These are phyloP conservation scores for Neolamprologus sp. DNA, from an alignment of 2,113 vertebrate genomes.

Conservation along the genomic window DNA sequence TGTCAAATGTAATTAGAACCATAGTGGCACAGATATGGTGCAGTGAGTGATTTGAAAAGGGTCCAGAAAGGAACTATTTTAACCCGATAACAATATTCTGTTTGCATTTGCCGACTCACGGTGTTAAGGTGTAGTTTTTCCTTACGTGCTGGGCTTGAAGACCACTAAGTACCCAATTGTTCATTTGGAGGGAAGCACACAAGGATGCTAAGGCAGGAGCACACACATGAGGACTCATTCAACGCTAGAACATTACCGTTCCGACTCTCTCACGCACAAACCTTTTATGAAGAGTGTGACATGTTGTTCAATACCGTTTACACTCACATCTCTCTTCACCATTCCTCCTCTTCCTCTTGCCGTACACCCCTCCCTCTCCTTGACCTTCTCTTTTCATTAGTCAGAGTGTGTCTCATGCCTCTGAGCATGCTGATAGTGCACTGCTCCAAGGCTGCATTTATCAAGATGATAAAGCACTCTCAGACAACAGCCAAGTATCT, in stretches of 20 bases:
- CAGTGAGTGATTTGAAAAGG: conserved; percentile 21
- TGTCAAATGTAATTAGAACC: conserved; percentile 55
- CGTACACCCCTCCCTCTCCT: conserved; percentile 47
- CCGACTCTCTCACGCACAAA: background rate
- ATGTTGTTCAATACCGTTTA: conserved; percentile 33
- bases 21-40: conserved; percentile 9
- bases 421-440: conserved; percentile 65
- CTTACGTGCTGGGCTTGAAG: background rate
- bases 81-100: background rate
- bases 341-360: background rate
- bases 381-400: conserved; percentile 73
- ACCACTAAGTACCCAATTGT: background rate
- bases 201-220: background rate
- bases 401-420: conserved; percentile 69
- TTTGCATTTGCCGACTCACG: background rate
- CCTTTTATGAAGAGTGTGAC: conserved; percentile 29
- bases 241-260: background rate
- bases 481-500: conserved; percentile 67
- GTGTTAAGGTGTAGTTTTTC: background rate
- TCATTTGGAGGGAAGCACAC: background rate
- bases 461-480: conserved; percentile 68
- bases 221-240: background rate
- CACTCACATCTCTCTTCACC: conserved; percentile 47
- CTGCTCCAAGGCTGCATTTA: conserved; percentile 69
- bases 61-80: background rate